Base-by-base conservation (phyloP, 2,113 vertebrate species). In the Platichthys stellatus region DNA sequence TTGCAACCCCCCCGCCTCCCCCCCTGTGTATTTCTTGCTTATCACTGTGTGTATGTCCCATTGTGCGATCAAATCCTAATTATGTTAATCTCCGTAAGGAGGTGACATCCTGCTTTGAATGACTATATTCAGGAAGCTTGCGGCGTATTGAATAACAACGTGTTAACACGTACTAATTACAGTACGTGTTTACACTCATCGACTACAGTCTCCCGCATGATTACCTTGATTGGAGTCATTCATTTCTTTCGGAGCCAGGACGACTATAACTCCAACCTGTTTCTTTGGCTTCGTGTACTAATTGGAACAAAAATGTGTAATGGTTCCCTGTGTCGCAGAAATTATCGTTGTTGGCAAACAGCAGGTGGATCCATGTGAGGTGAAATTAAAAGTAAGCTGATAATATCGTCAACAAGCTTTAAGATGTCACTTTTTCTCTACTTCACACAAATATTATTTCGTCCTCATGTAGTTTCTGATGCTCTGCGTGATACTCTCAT, bases 61-160 rank as follows among this genome's bases (percentile, higher is more conserved):
- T 9, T 13, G 10, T 53, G 68, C 38, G 70, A 72, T 72, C 10
- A n/a, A 81, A 54, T 6, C 51, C 18, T 15, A 54, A 54, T 54
- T 15, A 54, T 15, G 20, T 15, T n/a, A 20, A n/a, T 54, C 51
- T 54, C 14, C 14, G 51, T 20, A 21, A 63, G 15, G 23, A 24
- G 56, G 21, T 40, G 69, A 60, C 35, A 53, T 75, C 78, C 67
- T 72, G 57, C 62, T 69, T 57, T 71, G 73, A n/a, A 10, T 10
- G n/a, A 53, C 13, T n/a, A 53, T n/a, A 54, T 54, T n/a, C 65
- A 72, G 18, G 64, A 77, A 81, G 73, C 73, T 66, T 31, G 58
- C 14, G 14, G 49, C 38, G 10, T 17, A 75, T 72, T 65, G 59
- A 76, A 80, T 60, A 65, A 83, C 67, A 63, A 60, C 35, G 23